Evolutionary conservation across 2,797 vertebrate genomes (phyloP).

Genomic region (Okamejei kenojei): DNA sequence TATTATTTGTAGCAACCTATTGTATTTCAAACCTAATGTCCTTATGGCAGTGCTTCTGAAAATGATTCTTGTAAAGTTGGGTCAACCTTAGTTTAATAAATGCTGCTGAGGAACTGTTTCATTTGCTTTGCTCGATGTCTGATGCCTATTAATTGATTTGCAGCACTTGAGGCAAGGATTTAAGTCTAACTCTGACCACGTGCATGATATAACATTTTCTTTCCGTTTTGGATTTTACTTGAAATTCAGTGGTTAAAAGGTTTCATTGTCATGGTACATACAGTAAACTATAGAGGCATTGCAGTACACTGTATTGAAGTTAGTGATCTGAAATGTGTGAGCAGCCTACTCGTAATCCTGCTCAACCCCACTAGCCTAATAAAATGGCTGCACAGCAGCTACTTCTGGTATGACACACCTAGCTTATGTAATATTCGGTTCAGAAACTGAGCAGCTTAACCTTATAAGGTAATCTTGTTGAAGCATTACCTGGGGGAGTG

Average conservation of each 20-base stretch:
- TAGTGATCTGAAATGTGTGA: background rate
- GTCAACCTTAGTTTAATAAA: background rate
- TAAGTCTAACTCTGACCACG: background rate
- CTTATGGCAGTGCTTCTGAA: background rate
- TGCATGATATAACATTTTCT: background rate
- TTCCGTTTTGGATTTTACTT: too few relatives aligned
- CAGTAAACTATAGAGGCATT: background rate
- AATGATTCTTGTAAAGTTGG: background rate
- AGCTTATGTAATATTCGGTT: background rate
- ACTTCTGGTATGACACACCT: slow-evolving; percentile 1
- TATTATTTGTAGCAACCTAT: background rate
- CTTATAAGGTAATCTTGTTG: slow-evolving; percentile 25
- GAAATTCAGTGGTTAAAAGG: too few relatives aligned
- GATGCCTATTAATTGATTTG: background rate
- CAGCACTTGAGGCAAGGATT: background rate
- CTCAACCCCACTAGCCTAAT: background rate
- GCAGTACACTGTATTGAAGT: background rate
- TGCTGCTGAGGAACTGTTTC: background rate
- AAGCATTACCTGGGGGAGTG: slow-evolving; percentile 36
- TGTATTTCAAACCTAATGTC: background rate
- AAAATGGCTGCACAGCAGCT: background rate
- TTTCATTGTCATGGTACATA: background rate
- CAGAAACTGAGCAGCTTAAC: background rate
- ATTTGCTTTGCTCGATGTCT: background rate
- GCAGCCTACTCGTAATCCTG: background rate